phyloP scores from a whole-genome alignment of 2,113 vertebrate species.

The Platanista minor region DNA sequence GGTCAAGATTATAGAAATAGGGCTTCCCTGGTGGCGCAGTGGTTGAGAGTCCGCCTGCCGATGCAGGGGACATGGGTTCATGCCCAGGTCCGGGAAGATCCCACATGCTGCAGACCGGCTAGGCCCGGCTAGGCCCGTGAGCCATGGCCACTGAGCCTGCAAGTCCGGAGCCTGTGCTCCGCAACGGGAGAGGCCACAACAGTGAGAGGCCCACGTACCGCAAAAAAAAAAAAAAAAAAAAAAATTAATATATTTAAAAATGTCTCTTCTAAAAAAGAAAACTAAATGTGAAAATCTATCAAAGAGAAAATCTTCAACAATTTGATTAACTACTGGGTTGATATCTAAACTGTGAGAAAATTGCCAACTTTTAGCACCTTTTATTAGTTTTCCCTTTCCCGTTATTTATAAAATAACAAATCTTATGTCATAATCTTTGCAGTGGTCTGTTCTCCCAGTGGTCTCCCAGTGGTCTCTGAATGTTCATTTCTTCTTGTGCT shows the following conservation, averaged over 20 bases:
- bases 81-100: no score
- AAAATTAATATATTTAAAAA: background rate
- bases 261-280: background rate
- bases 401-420: background rate
- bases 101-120: no score
- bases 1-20: no score
- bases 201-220: accelerated
- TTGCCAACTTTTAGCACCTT: background rate
- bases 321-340: background rate
- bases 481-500: background rate
- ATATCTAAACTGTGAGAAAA: background rate
- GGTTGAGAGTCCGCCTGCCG: no score
- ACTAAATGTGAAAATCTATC: background rate
- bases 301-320: background rate
- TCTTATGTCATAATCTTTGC: background rate
- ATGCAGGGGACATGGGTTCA: no score
- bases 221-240: background rate
- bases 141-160: no score
- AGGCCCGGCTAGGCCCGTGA: no score
- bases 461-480: background rate
- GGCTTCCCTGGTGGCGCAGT: no score
- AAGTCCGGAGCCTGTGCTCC: no score
- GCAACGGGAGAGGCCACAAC: no score
- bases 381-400: background rate
- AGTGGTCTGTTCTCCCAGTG: background rate